A percentile compares a stretch with the other conserved stretches of the same genome.
These are phyloP conservation scores for Sitta carolinensis DNA, from an alignment of 2,797 vertebrate genomes.

Conservation along the genomic window DNA sequence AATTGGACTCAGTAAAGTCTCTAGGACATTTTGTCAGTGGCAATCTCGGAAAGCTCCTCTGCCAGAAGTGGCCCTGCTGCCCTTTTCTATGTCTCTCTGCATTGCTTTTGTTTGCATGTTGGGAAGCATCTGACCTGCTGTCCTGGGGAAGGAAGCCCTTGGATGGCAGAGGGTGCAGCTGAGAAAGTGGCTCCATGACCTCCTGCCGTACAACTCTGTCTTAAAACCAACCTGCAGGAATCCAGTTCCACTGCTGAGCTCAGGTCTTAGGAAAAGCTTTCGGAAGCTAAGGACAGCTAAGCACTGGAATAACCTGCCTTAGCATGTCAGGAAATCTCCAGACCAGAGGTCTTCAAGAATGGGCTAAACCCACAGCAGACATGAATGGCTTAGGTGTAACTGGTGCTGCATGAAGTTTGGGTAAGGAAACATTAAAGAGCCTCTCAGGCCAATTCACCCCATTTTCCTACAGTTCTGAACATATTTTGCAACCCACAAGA, in stretches of 20 bases:
- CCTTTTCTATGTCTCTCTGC: constrained; percentile 21
- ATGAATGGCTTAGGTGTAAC: background rate
- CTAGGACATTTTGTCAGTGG: constrained; percentile 34
- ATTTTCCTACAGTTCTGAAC: background rate
- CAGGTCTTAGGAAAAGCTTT: background rate
- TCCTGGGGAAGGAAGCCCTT: background rate
- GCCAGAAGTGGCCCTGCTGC: constrained; percentile 20
- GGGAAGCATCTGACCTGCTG: background rate
- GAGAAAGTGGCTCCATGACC: rapidly evolving
- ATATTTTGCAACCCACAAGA: background rate
- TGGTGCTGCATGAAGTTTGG: background rate
- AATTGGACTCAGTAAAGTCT: constrained; percentile 57
- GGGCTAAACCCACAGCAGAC: background rate
- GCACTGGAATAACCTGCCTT: background rate
- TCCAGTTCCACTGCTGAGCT: background rate
- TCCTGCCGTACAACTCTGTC: background rate
- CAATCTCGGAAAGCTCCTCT: constrained; percentile 17
- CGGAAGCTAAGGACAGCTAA: background rate
- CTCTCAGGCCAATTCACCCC: background rate
- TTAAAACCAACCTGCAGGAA: background rate
- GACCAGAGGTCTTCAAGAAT: background rate
- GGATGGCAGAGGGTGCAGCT: background rate
- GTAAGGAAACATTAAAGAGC: background rate
- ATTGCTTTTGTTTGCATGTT: background rate
- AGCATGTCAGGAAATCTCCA: background rate